phyloP scores from a whole-genome alignment of 1,140 invertebrate genomes.

The Antheraea mylitta region DNA sequence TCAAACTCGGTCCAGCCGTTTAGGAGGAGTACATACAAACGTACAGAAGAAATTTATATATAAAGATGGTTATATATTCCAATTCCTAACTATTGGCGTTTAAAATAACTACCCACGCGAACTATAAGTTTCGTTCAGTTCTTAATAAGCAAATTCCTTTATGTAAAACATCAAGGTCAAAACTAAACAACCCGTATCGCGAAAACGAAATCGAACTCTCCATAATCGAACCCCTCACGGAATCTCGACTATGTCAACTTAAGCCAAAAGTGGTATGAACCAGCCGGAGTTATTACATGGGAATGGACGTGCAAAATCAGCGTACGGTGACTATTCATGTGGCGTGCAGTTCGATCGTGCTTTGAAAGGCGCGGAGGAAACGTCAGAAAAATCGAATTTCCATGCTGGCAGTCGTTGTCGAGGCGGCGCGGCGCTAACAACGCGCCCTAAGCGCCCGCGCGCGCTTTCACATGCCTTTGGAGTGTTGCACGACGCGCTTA shows the following conservation, averaged over 20 bases:
- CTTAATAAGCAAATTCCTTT: constrained; percentile 22
- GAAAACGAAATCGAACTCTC: constrained; percentile 45
- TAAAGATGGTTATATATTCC: not conserved
- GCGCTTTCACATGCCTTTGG: constrained; percentile 36
- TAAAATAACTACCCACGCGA: not conserved
- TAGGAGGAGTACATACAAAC: no score
- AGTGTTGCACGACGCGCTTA: constrained; percentile 26
- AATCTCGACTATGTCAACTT: constrained; percentile 43
- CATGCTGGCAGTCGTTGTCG: constrained; percentile 70
- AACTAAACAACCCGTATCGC: constrained; percentile 20
- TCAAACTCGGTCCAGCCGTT: no score
- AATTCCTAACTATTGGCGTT: not conserved
- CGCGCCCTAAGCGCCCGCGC: constrained; percentile 66
- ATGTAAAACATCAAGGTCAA: constrained; percentile 33
- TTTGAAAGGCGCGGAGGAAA: constrained; percentile 73
- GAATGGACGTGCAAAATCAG: constrained; percentile 71
- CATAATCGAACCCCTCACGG: constrained; percentile 40
- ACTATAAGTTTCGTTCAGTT: not conserved
- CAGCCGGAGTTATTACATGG: constrained; percentile 47
- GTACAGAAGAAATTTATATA: no score
- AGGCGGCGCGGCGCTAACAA: constrained; percentile 71
- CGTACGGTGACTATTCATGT: constrained; percentile 49
- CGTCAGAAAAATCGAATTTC: constrained; percentile 78
- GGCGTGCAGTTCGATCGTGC: constrained; percentile 72
- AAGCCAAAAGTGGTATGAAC: constrained; percentile 56